phyloP scores from a whole-genome alignment of 2,888 invertebrate genomes.

The Hofmannophila pseudospretella region DNA sequence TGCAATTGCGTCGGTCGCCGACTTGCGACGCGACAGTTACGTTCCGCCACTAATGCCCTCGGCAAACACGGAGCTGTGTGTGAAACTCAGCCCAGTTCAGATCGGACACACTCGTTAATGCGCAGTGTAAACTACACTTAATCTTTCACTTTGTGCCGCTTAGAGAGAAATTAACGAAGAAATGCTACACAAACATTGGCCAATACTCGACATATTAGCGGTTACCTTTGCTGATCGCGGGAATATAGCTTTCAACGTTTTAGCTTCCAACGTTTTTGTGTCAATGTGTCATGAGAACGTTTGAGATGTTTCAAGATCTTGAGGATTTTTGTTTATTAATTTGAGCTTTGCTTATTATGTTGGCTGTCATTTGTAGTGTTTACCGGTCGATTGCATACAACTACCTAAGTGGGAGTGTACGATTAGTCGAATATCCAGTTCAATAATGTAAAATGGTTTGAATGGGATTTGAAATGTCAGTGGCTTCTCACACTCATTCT shows the following conservation, averaged over 20 bases:
- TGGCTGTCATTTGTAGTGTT: slow-evolving; percentile 2
- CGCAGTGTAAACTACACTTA: slow-evolving; percentile 55
- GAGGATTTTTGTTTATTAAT: neutral
- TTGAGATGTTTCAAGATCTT: slow-evolving; percentile 6
- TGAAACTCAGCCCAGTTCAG: slow-evolving; percentile 63
- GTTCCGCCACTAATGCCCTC: slow-evolving; percentile 48
- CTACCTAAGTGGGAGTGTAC: slow-evolving; percentile 12
- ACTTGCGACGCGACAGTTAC: slow-evolving; percentile 49
- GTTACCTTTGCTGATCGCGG: slow-evolving; percentile 41
- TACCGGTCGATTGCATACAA: slow-evolving; percentile 2
- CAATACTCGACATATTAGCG: slow-evolving; percentile 45
- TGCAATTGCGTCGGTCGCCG: slow-evolving; percentile 23
- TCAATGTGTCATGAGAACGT: slow-evolving; percentile 34
- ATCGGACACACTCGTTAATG: slow-evolving; percentile 57
- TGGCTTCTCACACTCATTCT: slow-evolving; percentile 31
- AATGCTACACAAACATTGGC: slow-evolving; percentile 49
- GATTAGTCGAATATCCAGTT: slow-evolving; percentile 20
- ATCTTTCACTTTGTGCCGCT: slow-evolving; percentile 70
- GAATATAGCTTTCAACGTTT: slow-evolving; percentile 33
- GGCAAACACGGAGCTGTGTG: slow-evolving; percentile 55
- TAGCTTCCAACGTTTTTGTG: slow-evolving; percentile 31
- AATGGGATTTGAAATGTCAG: slow-evolving; percentile 36
- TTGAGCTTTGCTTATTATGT: slow-evolving; percentile 4
- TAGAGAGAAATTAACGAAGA: slow-evolving; percentile 64
- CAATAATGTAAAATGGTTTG: slow-evolving; percentile 25